A percentile compares a stretch with the other conserved stretches of the same genome.
Evolutionary conservation across 2,888 invertebrate genomes (phyloP).

Genomic region (Pheosia gnoma): DNA sequence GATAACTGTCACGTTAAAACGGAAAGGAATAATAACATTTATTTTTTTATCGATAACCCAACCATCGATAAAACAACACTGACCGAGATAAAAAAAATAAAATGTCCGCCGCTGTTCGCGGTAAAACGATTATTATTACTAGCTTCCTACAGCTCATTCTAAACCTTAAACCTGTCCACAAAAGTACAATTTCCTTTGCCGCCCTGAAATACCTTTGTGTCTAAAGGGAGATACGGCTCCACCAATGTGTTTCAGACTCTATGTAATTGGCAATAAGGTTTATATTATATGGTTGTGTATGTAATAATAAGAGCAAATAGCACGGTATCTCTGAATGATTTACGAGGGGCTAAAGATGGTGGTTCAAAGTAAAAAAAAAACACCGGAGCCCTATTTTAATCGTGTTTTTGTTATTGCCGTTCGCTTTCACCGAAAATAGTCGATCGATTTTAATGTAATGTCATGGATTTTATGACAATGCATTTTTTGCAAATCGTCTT

Average conservation of each 20-base stretch:
- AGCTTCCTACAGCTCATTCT: conserved; percentile 28
- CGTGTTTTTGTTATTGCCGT: conserved; percentile 19
- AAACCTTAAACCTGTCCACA: conserved; percentile 32
- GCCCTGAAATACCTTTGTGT: conserved; percentile 28
- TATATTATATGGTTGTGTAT: conserved; percentile 1
- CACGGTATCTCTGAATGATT: conserved; percentile 38
- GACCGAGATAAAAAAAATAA: conserved; percentile 56
- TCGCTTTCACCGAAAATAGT: conserved; percentile 29
- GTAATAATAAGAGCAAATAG: conserved; percentile 26
- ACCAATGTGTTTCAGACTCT: conserved; percentile 11
- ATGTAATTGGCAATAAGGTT: conserved; percentile 9
- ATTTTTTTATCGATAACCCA: conserved; percentile 40
- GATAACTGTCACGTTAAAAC: too few species aligned
- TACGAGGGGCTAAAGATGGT: conserved; percentile 45
- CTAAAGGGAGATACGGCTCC: conserved; percentile 17
- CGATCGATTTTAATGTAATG: conserved; percentile 11
- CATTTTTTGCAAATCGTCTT: background rate
- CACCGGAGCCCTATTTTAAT: conserved; percentile 8
- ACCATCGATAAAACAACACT: conserved; percentile 25
- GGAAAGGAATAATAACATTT: conserved; percentile 16
- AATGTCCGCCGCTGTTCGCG: conserved; percentile 63
- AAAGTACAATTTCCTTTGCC: conserved; percentile 45
- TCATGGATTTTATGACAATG: conserved; percentile 3
- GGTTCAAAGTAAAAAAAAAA: conserved; percentile 16
- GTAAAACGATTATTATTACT: conserved; percentile 43